Conservation (phyloP, 2,888 invertebrate genomes). For the Sminthurides aquaticus region DNA sequence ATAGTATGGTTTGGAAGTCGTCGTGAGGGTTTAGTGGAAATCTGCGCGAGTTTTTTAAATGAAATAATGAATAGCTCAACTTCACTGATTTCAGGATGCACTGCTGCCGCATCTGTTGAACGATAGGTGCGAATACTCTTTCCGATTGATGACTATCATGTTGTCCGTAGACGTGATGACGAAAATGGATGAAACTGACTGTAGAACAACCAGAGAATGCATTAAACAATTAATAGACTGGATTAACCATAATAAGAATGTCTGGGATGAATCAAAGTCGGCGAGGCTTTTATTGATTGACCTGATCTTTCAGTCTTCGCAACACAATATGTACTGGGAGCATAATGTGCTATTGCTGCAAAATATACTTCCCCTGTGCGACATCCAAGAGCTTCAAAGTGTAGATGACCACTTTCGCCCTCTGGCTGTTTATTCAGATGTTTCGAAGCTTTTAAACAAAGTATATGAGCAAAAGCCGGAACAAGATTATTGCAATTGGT, state of each 20-base stretch:
- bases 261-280: not conserved
- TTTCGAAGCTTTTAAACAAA: not conserved
- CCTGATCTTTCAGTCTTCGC: not conserved
- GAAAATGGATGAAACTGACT: too few species aligned
- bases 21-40: too few species aligned
- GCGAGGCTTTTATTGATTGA: not conserved
- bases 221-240: too few species aligned
- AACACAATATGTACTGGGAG: not conserved
- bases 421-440: not conserved
- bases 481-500: not conserved
- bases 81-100: too few species aligned
- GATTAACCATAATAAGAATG: not conserved
- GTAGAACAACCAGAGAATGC: too few species aligned
- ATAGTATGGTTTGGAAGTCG: too few species aligned
- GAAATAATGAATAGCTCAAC: too few species aligned
- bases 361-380: not conserved
- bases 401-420: constrained; percentile 3
- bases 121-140: too few species aligned
- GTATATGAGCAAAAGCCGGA: not conserved
- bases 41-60: too few species aligned
- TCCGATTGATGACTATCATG: too few species aligned
- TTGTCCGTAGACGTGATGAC: too few species aligned
- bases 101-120: too few species aligned
- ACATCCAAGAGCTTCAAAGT: not conserved
- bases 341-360: not conserved